Base-by-base conservation (phyloP, 2,113 vertebrate species). In the Calyptommatus sinebrachiatus region DNA sequence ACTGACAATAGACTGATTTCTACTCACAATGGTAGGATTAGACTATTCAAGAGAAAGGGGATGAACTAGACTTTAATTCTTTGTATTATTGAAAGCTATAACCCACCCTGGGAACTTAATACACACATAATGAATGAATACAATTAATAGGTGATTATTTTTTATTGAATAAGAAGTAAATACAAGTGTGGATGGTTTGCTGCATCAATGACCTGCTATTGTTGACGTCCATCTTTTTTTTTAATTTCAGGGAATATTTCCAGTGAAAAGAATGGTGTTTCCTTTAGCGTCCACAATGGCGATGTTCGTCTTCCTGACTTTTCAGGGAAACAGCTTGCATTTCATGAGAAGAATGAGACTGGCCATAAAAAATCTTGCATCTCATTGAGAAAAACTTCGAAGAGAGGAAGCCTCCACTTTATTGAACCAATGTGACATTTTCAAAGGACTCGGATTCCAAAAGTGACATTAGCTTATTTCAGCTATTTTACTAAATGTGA, bases 261-360 rank as follows among this genome's bases (percentile, higher is more conserved):
- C 77, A 89, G 80, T 24, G 94, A 95, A 81, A 94, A 91, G 88
- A 96, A 94, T 29, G 93, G 94, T 18, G 88, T 94, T 91, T 92
- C 91, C 85, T 95, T 95, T 86, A 91, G 31, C 57, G 70, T 90
- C n/a, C 94, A 94, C 88, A 95, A 95, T 63, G 94, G 93, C 61
- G 93, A 95, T 28, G 89, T 96, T 50, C 89, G 89, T 83, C 94
- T 95, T 86, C 94, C 90, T n/a, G 92, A 93, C 82, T 94, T 95
- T 63, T 85, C 89, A 83, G 93, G 89, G 28, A 95, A 94, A 86
- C 94, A 94, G 78, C 65, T 90, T 29, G 61, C 65, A 28, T 90
- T 91, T 81, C 87, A 85, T 82, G 94, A 93, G 67, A 95, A 92
- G 80, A 91, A 92, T 81, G 93, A 94, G 73, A 71, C 83, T 57